phyloP scores from a whole-genome alignment of 2,888 invertebrate genomes.

The Apantesis nais region DNA sequence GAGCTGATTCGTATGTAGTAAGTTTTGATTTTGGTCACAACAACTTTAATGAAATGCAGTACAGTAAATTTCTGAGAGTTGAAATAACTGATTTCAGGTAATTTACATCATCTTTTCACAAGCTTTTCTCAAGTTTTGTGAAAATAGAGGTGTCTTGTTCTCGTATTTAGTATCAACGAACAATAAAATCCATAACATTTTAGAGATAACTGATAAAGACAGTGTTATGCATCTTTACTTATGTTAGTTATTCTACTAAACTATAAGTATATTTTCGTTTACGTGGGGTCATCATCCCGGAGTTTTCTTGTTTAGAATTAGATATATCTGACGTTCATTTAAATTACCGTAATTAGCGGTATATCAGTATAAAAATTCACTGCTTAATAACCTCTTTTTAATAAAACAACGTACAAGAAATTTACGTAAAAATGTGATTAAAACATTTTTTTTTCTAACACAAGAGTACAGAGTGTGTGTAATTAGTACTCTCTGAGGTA shows the following conservation, averaged over 20 bases:
- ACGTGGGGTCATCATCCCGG: too few species aligned
- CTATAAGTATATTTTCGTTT: background rate
- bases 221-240: background rate
- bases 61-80: background rate
- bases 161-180: background rate
- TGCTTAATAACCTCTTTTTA: background rate
- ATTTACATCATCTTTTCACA: background rate
- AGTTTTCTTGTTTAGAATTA: too few species aligned
- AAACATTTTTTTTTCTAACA: background rate
- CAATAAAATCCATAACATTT: background rate
- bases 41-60: background rate
- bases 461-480: constrained; percentile 6
- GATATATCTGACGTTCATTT: background rate
- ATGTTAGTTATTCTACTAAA: background rate
- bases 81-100: background rate
- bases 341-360: background rate
- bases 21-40: background rate
- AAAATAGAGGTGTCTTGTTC: background rate
- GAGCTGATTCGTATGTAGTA: background rate
- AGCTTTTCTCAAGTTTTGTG: background rate
- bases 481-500: constrained; percentile 8
- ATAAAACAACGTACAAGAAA: background rate
- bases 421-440: background rate
- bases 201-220: background rate
- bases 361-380: background rate